Percentiles rank a stretch among this genome's conserved stretches.
Evolutionary conservation across 2,888 invertebrate genomes (phyloP).

Genomic region (Hirtodrosophila histrioides): DNA sequence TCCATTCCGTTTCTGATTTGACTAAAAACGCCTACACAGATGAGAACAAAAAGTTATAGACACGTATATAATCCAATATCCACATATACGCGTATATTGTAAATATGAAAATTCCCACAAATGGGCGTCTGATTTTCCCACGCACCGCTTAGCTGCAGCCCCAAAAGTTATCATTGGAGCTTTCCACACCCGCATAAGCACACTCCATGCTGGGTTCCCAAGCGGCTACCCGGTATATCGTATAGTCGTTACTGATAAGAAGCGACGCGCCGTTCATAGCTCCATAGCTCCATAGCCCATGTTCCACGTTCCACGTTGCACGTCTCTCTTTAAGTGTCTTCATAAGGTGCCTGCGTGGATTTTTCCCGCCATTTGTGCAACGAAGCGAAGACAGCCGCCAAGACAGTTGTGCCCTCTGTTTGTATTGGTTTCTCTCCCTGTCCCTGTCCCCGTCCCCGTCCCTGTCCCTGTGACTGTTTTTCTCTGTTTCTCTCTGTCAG

Average conservation of each 20-base stretch:
- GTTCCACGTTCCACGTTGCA: too few species aligned
- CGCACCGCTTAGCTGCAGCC: slow-evolving; percentile 25
- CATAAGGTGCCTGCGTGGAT: slow-evolving; percentile 31
- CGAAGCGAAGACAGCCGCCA: slow-evolving; percentile 67
- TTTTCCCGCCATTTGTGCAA: slow-evolving; percentile 76
- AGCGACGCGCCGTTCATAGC: neutral
- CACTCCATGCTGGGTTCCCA: slow-evolving; percentile 9
- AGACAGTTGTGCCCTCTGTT: slow-evolving; percentile 48
- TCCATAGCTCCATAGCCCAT: too few species aligned
- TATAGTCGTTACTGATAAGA: slow-evolving; percentile 35
- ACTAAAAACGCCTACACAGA: too few species aligned
- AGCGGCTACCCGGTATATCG: slow-evolving; percentile 1
- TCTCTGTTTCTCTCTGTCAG: neutral
- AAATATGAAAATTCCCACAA: slow-evolving; percentile 39
- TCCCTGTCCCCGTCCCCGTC: slow-evolving; percentile 2
- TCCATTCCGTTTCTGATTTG: too few species aligned
- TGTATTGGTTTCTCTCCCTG: neutral
- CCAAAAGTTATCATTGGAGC: slow-evolving; percentile 56
- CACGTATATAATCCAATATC: too few species aligned
- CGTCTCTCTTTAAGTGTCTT: neutral
- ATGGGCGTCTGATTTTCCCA: slow-evolving; percentile 44
- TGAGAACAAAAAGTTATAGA: too few species aligned
- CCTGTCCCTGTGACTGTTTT: neutral
- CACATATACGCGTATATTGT: neutral
- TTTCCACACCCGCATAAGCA: slow-evolving; percentile 60